Conservation (phyloP, 2,113 vertebrate genomes). For the Hiodon tergisus region DNA sequence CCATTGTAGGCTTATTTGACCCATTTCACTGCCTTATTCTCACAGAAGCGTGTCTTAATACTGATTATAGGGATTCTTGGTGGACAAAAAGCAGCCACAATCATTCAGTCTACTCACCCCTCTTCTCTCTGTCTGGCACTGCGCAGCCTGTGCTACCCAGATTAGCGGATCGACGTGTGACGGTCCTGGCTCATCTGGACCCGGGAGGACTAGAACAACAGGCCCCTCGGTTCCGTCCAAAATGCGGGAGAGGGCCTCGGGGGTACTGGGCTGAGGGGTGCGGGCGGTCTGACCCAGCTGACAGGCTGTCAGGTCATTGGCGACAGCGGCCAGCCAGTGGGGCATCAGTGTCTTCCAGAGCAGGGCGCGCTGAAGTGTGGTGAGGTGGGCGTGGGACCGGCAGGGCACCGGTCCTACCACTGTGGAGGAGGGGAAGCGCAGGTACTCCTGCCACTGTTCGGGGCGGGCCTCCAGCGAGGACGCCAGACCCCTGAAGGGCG, state of each 20-base stretch:
- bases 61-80: too few relatives aligned
- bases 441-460: conserved; percentile 70
- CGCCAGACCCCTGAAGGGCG: conserved; percentile 59
- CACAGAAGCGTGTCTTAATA: too few relatives aligned
- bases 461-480: conserved; percentile 55
- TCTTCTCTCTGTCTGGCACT: conserved; percentile 28
- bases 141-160: conserved; percentile 57
- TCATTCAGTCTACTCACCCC: conserved; percentile 36
- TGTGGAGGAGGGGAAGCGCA: conserved; percentile 58
- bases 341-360: conserved; percentile 73
- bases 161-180: conserved; percentile 54
- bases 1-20: too few relatives aligned
- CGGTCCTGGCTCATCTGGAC: conserved; percentile 25
- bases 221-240: conserved; percentile 48
- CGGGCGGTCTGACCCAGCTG: conserved; percentile 44
- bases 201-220: conserved; percentile 58
- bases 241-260: conserved; percentile 33
- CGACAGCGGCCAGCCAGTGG: conserved; percentile 44
- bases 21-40: too few relatives aligned
- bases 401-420: conserved; percentile 60
- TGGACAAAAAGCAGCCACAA: too few relatives aligned
- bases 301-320: conserved; percentile 55
- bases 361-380: conserved; percentile 67
- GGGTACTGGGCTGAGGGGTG: conserved; percentile 32
- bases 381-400: conserved; percentile 57